Conservation (phyloP, 2,113 vertebrate species). For the Mesembrinibis cayennensis region DNA sequence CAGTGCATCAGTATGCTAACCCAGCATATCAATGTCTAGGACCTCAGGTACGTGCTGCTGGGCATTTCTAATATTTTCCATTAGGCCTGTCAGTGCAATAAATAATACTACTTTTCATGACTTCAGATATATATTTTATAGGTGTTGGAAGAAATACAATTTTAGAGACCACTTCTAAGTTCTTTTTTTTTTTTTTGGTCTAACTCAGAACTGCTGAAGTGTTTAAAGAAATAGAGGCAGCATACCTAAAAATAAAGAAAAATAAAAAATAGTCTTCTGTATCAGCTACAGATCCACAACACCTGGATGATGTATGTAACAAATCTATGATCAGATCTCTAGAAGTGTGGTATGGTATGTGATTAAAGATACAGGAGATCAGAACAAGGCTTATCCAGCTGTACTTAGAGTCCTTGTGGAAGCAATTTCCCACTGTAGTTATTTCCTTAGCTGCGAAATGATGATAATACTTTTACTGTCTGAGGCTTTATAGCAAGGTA, state of each 20-base stretch:
- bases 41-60: background rate
- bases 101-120: background rate
- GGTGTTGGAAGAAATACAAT: background rate
- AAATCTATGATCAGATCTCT: background rate
- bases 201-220: background rate
- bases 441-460: background rate
- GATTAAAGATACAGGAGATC: background rate
- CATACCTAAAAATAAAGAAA: background rate
- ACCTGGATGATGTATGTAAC: background rate
- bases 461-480: background rate
- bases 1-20: fast-evolving
- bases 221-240: background rate
- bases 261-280: background rate
- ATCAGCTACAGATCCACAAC: background rate
- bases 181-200: too few relatives aligned
- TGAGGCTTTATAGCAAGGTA: constrained; percentile 4
- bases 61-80: background rate
- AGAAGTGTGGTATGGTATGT: background rate
- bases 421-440: background rate
- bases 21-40: background rate
- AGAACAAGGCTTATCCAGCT: background rate
- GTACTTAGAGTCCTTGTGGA: background rate
- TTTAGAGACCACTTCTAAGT: background rate
- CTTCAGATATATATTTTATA: background rate
- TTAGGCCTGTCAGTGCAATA: background rate